Conservation (phyloP, 53 echinoderm and acorn worm species). For the Henricia sp. region DNA sequence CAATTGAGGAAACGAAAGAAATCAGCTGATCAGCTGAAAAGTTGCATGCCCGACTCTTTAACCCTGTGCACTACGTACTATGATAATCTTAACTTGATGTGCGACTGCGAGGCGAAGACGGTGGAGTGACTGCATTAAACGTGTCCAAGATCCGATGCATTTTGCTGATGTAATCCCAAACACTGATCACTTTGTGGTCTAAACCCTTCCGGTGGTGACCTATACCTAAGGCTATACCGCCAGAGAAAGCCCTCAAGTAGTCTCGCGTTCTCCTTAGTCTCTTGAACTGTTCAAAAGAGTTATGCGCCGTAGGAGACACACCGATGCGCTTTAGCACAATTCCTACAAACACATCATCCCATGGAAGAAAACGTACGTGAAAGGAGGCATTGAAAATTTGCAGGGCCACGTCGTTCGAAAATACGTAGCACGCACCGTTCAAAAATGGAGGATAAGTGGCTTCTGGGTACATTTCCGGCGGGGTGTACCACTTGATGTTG, state of each 20-base stretch:
- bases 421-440: slow-evolving; percentile 49
- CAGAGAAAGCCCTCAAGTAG: slow-evolving; percentile 28
- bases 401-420: slow-evolving; percentile 42
- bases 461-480: slow-evolving; percentile 52
- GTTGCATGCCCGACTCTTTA: too few species aligned
- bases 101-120: too few species aligned
- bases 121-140: not conserved
- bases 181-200: slow-evolving; percentile 41
- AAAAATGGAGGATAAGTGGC: slow-evolving; percentile 55
- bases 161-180: slow-evolving; percentile 44
- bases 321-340: slow-evolving; percentile 46
- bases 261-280: slow-evolving; percentile 29
- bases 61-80: too few species aligned
- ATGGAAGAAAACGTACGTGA: slow-evolving; percentile 47
- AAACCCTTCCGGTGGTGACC: slow-evolving; percentile 28
- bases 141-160: slow-evolving; percentile 36
- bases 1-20: too few species aligned
- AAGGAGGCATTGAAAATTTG: slow-evolving; percentile 26
- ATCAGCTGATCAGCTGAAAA: too few species aligned
- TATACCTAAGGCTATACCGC: slow-evolving; percentile 15
- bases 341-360: slow-evolving; percentile 58
- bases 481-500: slow-evolving; percentile 63
- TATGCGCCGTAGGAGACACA: slow-evolving; percentile 28
- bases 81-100: too few species aligned
- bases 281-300: slow-evolving; percentile 48